Evolutionary conservation across 2,797 vertebrate species (phyloP), one percentile per base, ranked within the genome.

Genomic region (Antennarius maculatus): DNA sequence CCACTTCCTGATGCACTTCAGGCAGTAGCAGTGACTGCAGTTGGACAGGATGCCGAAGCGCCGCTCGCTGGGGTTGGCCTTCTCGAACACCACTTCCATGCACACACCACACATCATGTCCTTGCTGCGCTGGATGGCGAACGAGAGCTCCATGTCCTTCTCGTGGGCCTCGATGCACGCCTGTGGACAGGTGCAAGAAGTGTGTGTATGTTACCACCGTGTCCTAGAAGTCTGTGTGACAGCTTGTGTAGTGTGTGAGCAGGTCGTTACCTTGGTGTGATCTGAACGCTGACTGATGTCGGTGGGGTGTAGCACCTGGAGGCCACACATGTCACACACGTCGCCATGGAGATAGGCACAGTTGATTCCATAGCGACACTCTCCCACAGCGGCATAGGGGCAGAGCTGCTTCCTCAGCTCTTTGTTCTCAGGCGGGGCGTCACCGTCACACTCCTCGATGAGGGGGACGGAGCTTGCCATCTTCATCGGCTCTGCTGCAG

Each of bases 71-170:
- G 96, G 96, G 86, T 96, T 99, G 72, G 94, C 92, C 73, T 99
- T 99, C 87, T 99, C 97, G 2, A 98, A 99, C 82, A 99, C 96
- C 89, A 99, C 96, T 88, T 99, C 98, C 98, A 99, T 99, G 84
- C 97, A 99, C 83, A 99, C 96, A 0, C 97, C 97, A 0, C 98
- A 99, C 94, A 98, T 97, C 94, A 99, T 97, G 92, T 99, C 98
- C 88, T 99, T 98, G 57, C 97, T 98, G 87, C 97, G 96, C 74
- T 99, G 97, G 89, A 99, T 95, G 27, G 98, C 97, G 61, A 99
- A 99, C 0, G 97, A 98, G 61, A 99, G 95, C 92, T 99, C 53
- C 53, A 54, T 54, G 53, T 54, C 53, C 9, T 54, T 54, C 11
- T 54, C 53, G 5, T 99, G 97, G 79, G 97, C 97, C 88, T 99